Conservation (phyloP, 2,888 invertebrate genomes). For the Chloroclysta siterata region DNA sequence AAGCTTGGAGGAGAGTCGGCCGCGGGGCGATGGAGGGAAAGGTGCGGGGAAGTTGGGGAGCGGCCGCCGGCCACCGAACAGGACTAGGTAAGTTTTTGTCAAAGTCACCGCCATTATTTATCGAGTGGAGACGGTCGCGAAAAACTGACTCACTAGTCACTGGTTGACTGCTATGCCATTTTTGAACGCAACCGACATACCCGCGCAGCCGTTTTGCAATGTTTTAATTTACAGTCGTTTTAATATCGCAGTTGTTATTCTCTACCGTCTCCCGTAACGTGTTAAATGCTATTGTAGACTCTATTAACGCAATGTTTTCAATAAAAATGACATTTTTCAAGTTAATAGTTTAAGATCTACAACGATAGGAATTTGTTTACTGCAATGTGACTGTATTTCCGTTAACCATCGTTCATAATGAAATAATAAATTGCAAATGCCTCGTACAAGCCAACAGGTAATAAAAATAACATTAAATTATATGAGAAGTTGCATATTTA, state of each 20-base stretch:
- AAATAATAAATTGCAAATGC: conserved; percentile 13
- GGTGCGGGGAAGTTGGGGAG: conserved; percentile 55
- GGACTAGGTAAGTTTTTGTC: conserved; percentile 85
- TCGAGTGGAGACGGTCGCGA: conserved; percentile 84
- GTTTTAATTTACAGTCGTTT: conserved; percentile 75
- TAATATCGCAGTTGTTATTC: conserved; percentile 61
- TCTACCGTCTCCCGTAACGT: conserved; percentile 41
- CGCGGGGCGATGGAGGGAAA: conserved; percentile 40
- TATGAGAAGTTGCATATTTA: background rate
- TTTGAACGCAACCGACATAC: conserved; percentile 77
- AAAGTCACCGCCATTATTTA: conserved; percentile 84
- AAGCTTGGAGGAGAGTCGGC: conserved; percentile 61
- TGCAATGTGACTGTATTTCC: conserved; percentile 21
- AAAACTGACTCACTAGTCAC: conserved; percentile 80
- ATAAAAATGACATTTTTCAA: conserved; percentile 19
- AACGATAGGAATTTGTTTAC: conserved; percentile 29
- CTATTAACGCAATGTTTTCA: conserved; percentile 8
- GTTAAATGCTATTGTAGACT: conserved; percentile 30
- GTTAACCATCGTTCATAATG: conserved; percentile 21
- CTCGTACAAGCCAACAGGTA: background rate
- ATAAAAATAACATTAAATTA: background rate
- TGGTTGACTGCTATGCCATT: conserved; percentile 75
- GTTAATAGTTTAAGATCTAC: conserved; percentile 16
- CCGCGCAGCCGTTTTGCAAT: conserved; percentile 76
- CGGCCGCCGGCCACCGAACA: conserved; percentile 80